Evolutionary conservation across 2,888 invertebrate genomes (phyloP).

Genomic region (Scrobipalpa costella): DNA sequence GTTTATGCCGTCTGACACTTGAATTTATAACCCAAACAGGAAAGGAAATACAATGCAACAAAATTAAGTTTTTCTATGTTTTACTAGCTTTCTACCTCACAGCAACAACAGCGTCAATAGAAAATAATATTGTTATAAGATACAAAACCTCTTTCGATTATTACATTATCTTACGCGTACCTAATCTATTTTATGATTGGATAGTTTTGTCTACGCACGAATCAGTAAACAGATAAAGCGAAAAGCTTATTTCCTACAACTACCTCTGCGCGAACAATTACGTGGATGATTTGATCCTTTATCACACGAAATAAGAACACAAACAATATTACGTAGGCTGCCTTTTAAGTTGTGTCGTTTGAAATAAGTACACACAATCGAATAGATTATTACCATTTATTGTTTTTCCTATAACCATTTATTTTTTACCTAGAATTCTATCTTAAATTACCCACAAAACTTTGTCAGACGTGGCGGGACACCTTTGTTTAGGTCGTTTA

Average conservation of each 20-base stretch:
- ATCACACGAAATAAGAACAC: background rate
- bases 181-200: background rate
- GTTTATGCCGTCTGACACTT: background rate
- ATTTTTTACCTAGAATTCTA: too few species aligned
- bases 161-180: background rate
- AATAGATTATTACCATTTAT: too few species aligned
- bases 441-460: too few species aligned
- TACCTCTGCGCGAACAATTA: background rate
- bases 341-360: too few species aligned
- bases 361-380: too few species aligned
- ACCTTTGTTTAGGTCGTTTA: too few species aligned
- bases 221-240: background rate
- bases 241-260: background rate
- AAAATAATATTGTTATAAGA: too few species aligned
- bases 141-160: too few species aligned
- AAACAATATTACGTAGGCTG: too few species aligned
- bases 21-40: background rate
- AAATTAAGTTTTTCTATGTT: background rate
- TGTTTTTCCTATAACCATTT: too few species aligned
- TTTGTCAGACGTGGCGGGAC: too few species aligned
- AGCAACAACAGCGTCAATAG: background rate
- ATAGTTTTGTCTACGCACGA: background rate
- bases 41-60: conserved; percentile 1
- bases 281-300: background rate
- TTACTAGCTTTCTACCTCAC: background rate